These are phyloP conservation scores for Gulo gulo DNA, from an alignment of 2,113 vertebrate genomes.

Conservation along the genomic window DNA sequence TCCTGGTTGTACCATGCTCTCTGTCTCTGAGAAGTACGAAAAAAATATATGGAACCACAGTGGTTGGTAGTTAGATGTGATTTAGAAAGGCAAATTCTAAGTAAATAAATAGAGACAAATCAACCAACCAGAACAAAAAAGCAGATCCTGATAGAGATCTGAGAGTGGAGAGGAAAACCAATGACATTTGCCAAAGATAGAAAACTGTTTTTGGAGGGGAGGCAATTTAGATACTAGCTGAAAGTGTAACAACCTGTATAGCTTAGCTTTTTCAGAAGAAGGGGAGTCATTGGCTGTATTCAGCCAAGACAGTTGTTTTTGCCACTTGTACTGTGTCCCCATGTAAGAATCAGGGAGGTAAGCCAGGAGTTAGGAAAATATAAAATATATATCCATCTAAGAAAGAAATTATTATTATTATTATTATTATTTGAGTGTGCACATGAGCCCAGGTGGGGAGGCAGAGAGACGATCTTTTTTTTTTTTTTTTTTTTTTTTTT, in stretches of 20 bases:
- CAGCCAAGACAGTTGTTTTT: not conserved
- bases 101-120: not conserved
- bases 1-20: not conserved
- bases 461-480: no score
- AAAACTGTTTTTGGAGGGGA: constrained; percentile 29
- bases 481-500: no score
- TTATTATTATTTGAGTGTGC: not conserved
- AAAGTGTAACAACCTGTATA: not conserved
- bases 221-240: not conserved
- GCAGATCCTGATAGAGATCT: not conserved
- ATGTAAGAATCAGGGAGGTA: not conserved
- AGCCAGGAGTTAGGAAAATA: not conserved
- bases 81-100: not conserved
- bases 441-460: not conserved
- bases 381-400: not conserved
- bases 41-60: not conserved
- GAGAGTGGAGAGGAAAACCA: not conserved
- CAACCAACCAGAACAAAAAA: not conserved
- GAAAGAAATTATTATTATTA: not conserved
- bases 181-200: not conserved
- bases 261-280: not conserved
- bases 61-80: not conserved
- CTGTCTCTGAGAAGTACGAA: not conserved
- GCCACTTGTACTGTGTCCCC: not conserved
- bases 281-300: not conserved